Evolutionary conservation across 2,888 invertebrate genomes (phyloP), one percentile per base, ranked within the genome.

Genomic region (Agrotis ipsilon): DNA sequence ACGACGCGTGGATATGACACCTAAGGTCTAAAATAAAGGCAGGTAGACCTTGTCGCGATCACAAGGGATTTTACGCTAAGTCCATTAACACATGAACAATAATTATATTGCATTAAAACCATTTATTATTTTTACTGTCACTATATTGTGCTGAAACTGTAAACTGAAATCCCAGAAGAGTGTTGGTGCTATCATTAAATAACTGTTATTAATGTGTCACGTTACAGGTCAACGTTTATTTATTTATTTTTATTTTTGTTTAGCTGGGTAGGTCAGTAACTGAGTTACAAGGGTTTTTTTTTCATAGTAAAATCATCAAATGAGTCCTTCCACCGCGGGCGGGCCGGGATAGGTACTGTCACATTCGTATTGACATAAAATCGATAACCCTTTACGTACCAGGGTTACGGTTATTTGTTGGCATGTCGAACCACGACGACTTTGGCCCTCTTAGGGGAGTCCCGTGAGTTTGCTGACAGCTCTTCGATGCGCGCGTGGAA

Each of bases 31-130:
- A 49, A 71, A 65, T 52, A 64, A 24, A 65, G 39, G 46, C 32
- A 46, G 13, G 39, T 21, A 32, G 55, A 48, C 57, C 66, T 79
- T 75, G 75, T 67, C 54, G 51, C 54, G 13, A 16, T 75, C 80
- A 51, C 75, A 27, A 43, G 71, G 80, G 71, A 79, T 55, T 78
- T 59, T 18, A 55, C 68, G 60, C 46, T 49, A 55, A 75, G 61
- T 39, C 43, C 63, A 70, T 67, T 59, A 66, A 21, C n/a, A 67
- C 49, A 68, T 59, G 43, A 39, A 64, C n/a, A 13, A 46, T 78
- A 68, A 43, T 54, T 54, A 72, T 54, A 32, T 14, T 61, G 19
- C 43, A 64, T 51, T 67, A 39, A 67, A 46, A 51, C 54, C 54
- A 61, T 58, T 39, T 46, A 49, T 32, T 57, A 57, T 21, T 13